These are phyloP conservation scores for Drosophila nasuta DNA, from an alignment of 1,140 invertebrate genomes.

Conservation along the genomic window DNA sequence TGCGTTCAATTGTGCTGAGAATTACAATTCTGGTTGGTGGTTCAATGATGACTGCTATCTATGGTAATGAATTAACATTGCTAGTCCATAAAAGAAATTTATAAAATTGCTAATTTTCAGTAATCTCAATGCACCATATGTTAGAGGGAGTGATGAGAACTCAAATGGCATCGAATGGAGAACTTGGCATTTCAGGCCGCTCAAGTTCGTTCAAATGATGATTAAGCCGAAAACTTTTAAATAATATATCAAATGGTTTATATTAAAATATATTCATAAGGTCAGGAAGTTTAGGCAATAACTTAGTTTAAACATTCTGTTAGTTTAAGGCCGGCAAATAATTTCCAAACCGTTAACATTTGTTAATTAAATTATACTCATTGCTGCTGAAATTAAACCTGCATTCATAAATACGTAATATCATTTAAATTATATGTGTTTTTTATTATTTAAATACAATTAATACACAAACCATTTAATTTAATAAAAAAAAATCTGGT, in stretches of 20 bases:
- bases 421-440: not conserved
- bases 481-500: not conserved
- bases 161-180: constrained; percentile 22
- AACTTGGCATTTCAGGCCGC: constrained; percentile 33
- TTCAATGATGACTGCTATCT: constrained; percentile 19
- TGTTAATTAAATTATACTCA: no score
- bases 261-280: no score
- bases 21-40: constrained; percentile 38
- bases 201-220: constrained; percentile 41
- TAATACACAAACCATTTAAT: not conserved
- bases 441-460: no score
- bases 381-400: no score
- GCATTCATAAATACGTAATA: no score
- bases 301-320: no score
- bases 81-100: not conserved
- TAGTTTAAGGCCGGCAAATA: no score
- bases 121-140: constrained; percentile 29
- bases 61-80: constrained; percentile 8
- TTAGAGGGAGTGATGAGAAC: not conserved
- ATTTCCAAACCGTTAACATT: no score
- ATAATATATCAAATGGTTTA: not conserved
- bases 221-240: constrained; percentile 26
- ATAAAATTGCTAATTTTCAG: constrained; percentile 3
- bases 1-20: constrained; percentile 3
- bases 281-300: no score